phyloP scores from a whole-genome alignment of 2,888 invertebrate genomes.

The Tineola bisselliella region DNA sequence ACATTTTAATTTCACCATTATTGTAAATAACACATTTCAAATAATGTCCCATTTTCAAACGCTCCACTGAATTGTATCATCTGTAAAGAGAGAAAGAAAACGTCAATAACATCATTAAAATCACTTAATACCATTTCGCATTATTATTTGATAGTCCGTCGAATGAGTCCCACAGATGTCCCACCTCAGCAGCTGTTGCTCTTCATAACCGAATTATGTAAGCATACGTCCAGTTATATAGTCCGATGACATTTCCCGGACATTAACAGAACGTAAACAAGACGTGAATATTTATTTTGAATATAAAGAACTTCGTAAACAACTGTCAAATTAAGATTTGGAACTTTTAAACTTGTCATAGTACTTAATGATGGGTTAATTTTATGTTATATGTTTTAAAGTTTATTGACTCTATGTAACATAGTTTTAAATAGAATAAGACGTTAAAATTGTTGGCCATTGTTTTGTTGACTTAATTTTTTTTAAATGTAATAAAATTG shows the following conservation, averaged over 20 bases:
- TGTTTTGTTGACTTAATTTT: not conserved
- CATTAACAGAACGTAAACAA: slow-evolving; percentile 39
- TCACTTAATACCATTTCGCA: not conserved
- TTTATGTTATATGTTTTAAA: not conserved
- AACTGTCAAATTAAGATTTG: slow-evolving; percentile 39
- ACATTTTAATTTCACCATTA: slow-evolving; percentile 25
- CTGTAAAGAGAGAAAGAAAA: slow-evolving; percentile 33
- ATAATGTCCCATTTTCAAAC: not conserved
- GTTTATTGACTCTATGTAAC: not conserved
- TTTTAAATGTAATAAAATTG: too few species aligned
- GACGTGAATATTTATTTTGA: slow-evolving; percentile 43
- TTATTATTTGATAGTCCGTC: not conserved
- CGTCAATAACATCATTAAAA: slow-evolving; percentile 14
- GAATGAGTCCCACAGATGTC: slow-evolving; percentile 26
- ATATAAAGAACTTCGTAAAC: slow-evolving; percentile 41
- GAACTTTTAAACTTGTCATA: slow-evolving; percentile 34
- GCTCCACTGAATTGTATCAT: slow-evolving; percentile 24
- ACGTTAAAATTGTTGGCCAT: not conserved
- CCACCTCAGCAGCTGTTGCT: slow-evolving; percentile 13
- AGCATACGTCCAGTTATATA: slow-evolving; percentile 24
- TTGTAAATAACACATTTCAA: not conserved
- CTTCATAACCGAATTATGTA: slow-evolving; percentile 29
- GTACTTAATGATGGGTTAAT: slow-evolving; percentile 17
- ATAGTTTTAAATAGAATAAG: too few species aligned
- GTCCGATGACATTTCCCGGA: slow-evolving; percentile 27